Evolutionary conservation across 2,888 invertebrate species (phyloP).

Genomic region (Eumacrocentrus americanus): DNA sequence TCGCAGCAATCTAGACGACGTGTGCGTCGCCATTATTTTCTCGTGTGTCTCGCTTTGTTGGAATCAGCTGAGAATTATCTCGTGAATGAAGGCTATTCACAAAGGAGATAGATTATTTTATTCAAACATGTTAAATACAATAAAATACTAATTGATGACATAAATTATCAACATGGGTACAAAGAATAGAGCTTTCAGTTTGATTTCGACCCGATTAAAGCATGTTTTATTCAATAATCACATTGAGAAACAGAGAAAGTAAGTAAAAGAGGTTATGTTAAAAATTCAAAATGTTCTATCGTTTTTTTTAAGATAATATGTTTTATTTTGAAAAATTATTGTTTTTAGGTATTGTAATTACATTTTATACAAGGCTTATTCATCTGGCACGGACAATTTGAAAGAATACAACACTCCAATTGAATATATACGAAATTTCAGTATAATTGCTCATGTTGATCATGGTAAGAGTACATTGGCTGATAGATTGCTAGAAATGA

Average conservation of each 20-base stretch:
- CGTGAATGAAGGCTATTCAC: no score
- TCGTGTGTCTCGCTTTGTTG: neutral
- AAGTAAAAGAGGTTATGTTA: constrained; percentile 7
- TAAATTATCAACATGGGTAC: constrained; percentile 23
- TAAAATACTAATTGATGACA: neutral
- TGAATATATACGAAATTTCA: constrained; percentile 83
- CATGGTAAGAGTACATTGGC: constrained; percentile 98
- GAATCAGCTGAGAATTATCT: neutral
- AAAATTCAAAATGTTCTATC: neutral
- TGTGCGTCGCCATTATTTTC: constrained; percentile 11
- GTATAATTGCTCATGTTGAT: constrained; percentile 99
- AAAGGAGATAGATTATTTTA: no score
- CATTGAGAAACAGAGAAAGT: constrained; percentile 3
- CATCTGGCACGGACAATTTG: constrained; percentile 27
- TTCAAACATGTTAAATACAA: neutral
- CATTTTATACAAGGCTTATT: constrained; percentile 21
- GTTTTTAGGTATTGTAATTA: constrained; percentile 25
- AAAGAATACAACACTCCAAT: constrained; percentile 58
- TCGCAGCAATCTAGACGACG: neutral
- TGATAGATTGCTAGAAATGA: constrained; percentile 90
- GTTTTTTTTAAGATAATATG: neutral
- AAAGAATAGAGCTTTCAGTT: constrained; percentile 20
- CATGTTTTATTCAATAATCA: neutral
- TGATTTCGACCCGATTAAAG: constrained; percentile 22
- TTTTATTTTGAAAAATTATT: neutral